Conservation (phyloP, 2,888 invertebrate species). For the Ornithoptera priamus region DNA sequence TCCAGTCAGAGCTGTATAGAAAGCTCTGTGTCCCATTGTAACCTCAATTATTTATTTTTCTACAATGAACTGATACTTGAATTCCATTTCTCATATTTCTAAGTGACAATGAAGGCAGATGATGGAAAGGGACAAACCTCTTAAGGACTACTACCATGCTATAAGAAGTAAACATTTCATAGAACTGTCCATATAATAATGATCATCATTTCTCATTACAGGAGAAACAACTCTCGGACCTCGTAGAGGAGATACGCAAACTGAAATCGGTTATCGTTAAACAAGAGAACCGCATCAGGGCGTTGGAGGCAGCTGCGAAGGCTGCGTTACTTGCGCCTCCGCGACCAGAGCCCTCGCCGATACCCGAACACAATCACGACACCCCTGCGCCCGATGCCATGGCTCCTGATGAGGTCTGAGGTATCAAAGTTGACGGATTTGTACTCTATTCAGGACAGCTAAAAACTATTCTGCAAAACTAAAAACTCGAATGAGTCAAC, state of each 20-base stretch:
- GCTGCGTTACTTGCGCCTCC: constrained; percentile 44
- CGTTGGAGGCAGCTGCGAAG: constrained; percentile 83
- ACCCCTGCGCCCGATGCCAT: constrained; percentile 53
- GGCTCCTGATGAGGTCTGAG: constrained; percentile 82
- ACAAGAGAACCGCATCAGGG: constrained; percentile 92
- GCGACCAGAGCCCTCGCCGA: constrained; percentile 48
- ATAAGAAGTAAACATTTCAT: too few species aligned
- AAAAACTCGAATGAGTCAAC: neutral
- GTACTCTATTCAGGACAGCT: constrained; percentile 15
- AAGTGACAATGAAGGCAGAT: too few species aligned
- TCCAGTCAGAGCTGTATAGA: too few species aligned
- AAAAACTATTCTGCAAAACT: neutral
- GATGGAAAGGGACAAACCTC: too few species aligned
- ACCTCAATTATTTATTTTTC: too few species aligned
- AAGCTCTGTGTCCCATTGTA: too few species aligned
- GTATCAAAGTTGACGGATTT: neutral
- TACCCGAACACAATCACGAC: constrained; percentile 51
- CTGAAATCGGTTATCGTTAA: constrained; percentile 96
- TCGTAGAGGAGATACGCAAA: constrained; percentile 93
- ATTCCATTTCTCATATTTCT: too few species aligned
- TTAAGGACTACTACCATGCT: too few species aligned
- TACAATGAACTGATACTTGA: too few species aligned
- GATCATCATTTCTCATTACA: constrained; percentile 42
- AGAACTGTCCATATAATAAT: neutral
- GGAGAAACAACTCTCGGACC: constrained; percentile 90